Percentiles rank a stretch among this genome's conserved stretches.
Conservation (phyloP, 2,797 vertebrate genomes). For the Poecilia picta region DNA sequence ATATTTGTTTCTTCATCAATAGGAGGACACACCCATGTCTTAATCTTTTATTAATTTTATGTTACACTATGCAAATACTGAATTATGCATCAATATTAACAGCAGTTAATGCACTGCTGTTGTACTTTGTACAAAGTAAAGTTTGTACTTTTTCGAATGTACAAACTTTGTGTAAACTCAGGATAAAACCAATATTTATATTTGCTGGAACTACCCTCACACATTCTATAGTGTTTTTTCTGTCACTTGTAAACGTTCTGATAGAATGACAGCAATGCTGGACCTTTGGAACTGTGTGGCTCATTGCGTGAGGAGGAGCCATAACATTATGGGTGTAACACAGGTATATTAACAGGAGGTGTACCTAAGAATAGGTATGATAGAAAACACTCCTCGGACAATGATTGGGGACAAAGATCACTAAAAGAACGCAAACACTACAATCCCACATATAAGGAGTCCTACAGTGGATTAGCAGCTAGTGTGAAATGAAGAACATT, state of each 20-base stretch:
- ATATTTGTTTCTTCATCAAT: background rate
- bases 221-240: background rate
- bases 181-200: background rate
- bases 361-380: slow-evolving; percentile 75
- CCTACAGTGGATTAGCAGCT: background rate
- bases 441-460: slow-evolving; percentile 7
- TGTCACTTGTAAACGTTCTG: slow-evolving; percentile 40
- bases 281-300: slow-evolving; percentile 58
- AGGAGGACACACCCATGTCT: background rate
- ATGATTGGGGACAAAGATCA: slow-evolving; percentile 8
- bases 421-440: background rate
- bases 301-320: slow-evolving; percentile 56
- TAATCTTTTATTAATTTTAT: background rate
- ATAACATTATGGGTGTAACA: slow-evolving; percentile 41
- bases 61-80: background rate
- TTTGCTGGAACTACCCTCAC: background rate
- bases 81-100: background rate
- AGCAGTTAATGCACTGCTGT: background rate
- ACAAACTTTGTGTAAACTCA: background rate
- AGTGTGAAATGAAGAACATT: background rate
- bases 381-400: slow-evolving; percentile 10
- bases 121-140: no score
- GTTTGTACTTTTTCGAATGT: no score
- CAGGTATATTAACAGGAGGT: slow-evolving; percentile 69
- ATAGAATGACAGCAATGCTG: slow-evolving; percentile 52